Evolutionary conservation across 2,888 invertebrate genomes (phyloP).

Genomic region (Drosophila meridiana): DNA sequence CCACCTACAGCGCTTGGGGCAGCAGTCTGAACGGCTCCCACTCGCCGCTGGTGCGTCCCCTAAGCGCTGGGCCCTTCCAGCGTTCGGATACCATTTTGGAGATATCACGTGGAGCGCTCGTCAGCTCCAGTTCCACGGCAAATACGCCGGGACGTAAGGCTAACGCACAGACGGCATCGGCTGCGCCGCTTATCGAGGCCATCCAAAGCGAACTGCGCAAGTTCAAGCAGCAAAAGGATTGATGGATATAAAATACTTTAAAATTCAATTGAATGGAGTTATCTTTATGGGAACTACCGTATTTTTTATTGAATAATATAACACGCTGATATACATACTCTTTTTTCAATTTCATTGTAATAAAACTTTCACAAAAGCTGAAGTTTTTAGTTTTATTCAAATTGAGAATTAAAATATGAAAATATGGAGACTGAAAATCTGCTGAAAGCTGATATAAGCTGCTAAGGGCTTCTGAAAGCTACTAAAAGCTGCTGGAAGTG

Average conservation of each 20-base stretch:
- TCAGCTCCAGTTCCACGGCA: slow-evolving; percentile 40
- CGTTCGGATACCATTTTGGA: slow-evolving; percentile 85
- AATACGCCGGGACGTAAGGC: slow-evolving; percentile 49
- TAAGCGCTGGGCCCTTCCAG: slow-evolving; percentile 89
- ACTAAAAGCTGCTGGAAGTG: too few species aligned
- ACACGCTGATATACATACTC: slow-evolving; percentile 23
- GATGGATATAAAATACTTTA: neutral
- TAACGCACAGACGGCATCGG: slow-evolving; percentile 89
- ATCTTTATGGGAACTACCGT: neutral
- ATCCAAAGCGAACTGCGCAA: slow-evolving; percentile 90
- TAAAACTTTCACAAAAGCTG: slow-evolving; percentile 46
- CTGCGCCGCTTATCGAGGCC: slow-evolving; percentile 92
- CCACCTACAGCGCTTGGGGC: slow-evolving; percentile 86
- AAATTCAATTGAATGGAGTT: slow-evolving; percentile 4
- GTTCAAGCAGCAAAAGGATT: slow-evolving; percentile 80
- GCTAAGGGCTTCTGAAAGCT: too few species aligned
- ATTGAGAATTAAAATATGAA: too few species aligned
- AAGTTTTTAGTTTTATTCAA: neutral
- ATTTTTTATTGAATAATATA: slow-evolving; percentile 24
- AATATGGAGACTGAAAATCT: too few species aligned
- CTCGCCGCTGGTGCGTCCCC: slow-evolving; percentile 87
- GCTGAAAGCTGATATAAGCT: too few species aligned
- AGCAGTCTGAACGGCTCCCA: slow-evolving; percentile 86
- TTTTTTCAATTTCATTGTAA: slow-evolving; percentile 54
- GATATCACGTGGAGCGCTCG: slow-evolving; percentile 23